phyloP scores from a whole-genome alignment of 2,888 invertebrate species.

The Griposia aprilina region DNA sequence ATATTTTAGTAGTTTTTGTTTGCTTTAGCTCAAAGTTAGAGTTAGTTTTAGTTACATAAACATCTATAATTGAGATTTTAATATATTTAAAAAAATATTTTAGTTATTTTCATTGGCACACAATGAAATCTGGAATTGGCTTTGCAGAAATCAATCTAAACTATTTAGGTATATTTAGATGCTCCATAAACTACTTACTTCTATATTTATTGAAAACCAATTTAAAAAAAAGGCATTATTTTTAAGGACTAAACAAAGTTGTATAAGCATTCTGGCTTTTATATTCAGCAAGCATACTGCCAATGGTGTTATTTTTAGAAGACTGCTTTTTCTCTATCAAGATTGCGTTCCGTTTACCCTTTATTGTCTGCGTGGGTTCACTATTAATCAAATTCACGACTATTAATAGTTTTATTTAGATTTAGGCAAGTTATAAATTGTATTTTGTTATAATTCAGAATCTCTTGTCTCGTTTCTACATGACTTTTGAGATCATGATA shows the following conservation, averaged over 20 bases:
- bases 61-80: not conserved
- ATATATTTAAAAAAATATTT: not conserved
- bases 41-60: not conserved
- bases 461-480: not conserved
- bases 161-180: slow-evolving; percentile 1
- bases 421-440: too few relatives aligned
- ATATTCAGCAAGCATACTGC: not conserved
- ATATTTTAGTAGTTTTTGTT: slow-evolving; percentile 1
- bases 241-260: not conserved
- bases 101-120: not conserved
- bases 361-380: not conserved
- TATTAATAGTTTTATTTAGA: not conserved
- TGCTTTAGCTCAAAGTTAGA: not conserved
- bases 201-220: not conserved
- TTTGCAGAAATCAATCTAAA: not conserved
- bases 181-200: not conserved
- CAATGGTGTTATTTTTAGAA: not conserved
- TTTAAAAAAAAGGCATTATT: not conserved
- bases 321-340: not conserved
- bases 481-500: too few relatives aligned
- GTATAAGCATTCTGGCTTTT: not conserved
- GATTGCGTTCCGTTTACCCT: not conserved
- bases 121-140: not conserved
- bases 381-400: not conserved
- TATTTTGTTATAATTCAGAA: not conserved